Percentiles rank a stretch among this genome's conserved stretches.
These are phyloP conservation scores for Nyctibius grandis DNA, from an alignment of 2,797 vertebrate species.

Conservation along the genomic window DNA sequence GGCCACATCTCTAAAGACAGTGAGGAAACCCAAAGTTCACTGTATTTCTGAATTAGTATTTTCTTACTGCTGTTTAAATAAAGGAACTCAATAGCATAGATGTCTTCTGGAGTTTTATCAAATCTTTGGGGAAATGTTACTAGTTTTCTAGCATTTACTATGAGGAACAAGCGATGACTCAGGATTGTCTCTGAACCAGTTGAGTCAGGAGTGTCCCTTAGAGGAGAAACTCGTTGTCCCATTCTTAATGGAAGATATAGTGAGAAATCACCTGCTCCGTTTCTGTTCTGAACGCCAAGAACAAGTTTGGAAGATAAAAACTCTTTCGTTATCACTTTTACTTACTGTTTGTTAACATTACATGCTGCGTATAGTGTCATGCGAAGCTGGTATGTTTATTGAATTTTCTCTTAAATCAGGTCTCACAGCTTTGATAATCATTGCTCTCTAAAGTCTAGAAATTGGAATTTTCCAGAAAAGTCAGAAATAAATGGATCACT, in stretches of 20 bases:
- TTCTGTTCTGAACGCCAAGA: too few relatives aligned
- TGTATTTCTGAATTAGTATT: background rate
- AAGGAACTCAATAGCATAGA: background rate
- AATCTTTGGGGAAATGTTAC: background rate
- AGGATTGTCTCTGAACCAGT: background rate
- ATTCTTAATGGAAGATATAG: accelerated
- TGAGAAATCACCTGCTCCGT: background rate
- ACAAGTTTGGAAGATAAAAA: background rate
- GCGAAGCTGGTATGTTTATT: background rate
- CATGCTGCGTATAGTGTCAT: background rate
- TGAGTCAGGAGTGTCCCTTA: background rate
- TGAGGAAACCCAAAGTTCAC: background rate
- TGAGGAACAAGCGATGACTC: background rate
- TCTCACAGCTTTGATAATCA: background rate
- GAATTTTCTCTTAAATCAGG: background rate
- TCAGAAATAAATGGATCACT: background rate
- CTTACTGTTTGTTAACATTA: background rate
- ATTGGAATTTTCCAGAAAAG: background rate
- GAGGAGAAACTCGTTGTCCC: background rate
- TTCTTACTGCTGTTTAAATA: background rate
- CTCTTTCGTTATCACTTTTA: background rate
- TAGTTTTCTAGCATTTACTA: background rate
- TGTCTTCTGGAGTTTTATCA: background rate
- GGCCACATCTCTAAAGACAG: background rate
- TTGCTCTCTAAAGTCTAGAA: background rate